These are phyloP conservation scores for Ashinkailepas kermadecensis DNA, from an alignment of 2,888 invertebrate species.

Conservation along the genomic window DNA sequence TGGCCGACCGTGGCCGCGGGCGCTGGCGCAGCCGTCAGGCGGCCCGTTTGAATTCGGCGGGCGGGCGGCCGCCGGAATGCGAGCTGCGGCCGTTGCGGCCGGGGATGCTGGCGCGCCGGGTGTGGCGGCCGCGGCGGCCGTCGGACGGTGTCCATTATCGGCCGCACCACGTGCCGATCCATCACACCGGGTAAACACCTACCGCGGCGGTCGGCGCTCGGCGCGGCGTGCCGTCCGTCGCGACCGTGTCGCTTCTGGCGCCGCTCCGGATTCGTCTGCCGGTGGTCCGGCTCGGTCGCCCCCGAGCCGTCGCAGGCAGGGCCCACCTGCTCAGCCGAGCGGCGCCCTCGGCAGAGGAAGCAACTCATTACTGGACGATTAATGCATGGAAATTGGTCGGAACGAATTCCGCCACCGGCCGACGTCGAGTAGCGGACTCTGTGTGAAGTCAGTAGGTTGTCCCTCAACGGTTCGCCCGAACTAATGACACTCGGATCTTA, in stretches of 20 bases:
- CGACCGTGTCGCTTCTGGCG: background rate
- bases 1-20: background rate
- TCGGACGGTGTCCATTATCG: no score
- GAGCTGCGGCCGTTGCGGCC: background rate
- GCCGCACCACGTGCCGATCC: no score
- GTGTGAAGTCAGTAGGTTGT: no score
- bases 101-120: background rate
- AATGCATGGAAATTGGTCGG: background rate
- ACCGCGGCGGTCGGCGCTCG: background rate
- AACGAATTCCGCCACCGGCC: background rate
- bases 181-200: background rate
- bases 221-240: background rate
- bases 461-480: no score
- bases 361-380: background rate
- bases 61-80: background rate
- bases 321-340: no score
- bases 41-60: background rate
- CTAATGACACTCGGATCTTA: no score
- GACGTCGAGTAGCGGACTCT: background rate
- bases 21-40: background rate
- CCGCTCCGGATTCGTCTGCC: background rate
- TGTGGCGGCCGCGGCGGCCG: background rate
- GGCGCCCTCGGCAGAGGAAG: background rate
- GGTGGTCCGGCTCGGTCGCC: background rate
- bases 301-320: no score